phyloP scores from a whole-genome alignment of 2,113 vertebrate genomes.

The Corynorhinus townsendii region DNA sequence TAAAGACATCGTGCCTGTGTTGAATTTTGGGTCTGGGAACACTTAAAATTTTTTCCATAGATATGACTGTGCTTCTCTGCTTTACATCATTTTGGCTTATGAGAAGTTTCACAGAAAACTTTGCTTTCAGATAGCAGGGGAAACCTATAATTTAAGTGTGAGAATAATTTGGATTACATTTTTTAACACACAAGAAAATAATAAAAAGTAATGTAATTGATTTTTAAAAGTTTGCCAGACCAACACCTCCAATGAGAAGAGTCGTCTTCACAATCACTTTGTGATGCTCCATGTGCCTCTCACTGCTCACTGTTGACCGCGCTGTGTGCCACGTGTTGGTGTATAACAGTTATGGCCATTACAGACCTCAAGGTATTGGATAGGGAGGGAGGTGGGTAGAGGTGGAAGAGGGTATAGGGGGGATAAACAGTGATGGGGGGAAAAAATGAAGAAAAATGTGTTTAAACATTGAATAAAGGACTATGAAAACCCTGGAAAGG shows the following conservation, averaged over 20 bases:
- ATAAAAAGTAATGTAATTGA: not conserved
- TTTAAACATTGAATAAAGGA: not conserved
- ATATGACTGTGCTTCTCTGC: not conserved
- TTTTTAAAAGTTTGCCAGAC: not conserved
- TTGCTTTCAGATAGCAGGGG: not conserved
- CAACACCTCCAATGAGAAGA: not conserved
- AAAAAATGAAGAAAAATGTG: not conserved
- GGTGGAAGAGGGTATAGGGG: not conserved
- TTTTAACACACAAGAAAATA: conserved; percentile 1
- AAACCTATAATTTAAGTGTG: not conserved
- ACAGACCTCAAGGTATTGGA: not conserved
- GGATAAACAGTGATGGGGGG: not conserved
- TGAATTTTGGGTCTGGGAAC: not conserved
- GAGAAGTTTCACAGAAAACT: not conserved
- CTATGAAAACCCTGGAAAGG: not conserved
- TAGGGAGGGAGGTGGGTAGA: too few relatives aligned
- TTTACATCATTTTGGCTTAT: not conserved
- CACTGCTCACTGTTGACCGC: not conserved
- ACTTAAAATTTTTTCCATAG: not conserved
- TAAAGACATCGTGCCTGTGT: not conserved
- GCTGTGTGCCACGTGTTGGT: not conserved
- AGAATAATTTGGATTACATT: not conserved
- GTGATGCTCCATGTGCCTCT: not conserved
- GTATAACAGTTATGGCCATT: not conserved
- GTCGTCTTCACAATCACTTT: not conserved